Percentiles rank a stretch among this genome's conserved stretches.
Evolutionary conservation across 2,888 invertebrate species (phyloP).

Genomic region (Caenorhabditis becei): DNA sequence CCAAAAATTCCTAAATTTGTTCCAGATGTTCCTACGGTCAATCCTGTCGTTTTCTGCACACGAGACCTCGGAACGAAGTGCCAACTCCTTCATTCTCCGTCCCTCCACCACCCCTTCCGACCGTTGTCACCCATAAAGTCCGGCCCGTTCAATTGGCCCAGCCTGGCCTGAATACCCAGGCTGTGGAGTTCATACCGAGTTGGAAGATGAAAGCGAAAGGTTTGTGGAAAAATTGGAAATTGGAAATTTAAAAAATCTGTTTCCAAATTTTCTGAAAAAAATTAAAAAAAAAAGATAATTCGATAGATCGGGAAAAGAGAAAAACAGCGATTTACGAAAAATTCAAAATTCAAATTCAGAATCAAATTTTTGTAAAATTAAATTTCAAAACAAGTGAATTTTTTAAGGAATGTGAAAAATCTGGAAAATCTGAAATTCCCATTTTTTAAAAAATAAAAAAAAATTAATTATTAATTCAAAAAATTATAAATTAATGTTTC

Average conservation of each 20-base stretch:
- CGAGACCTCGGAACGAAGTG: slow-evolving; percentile 10
- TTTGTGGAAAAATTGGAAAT: not conserved
- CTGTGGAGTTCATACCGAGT: slow-evolving; percentile 67
- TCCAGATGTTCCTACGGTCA: slow-evolving; percentile 69
- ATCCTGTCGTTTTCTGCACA: slow-evolving; percentile 67
- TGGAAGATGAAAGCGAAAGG: slow-evolving; percentile 60
- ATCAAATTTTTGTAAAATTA: not conserved
- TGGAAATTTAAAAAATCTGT: too few relatives aligned
- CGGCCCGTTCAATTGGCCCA: slow-evolving; percentile 32
- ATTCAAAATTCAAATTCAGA: not conserved
- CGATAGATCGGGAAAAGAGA: too few relatives aligned
- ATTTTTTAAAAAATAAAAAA: too few relatives aligned
- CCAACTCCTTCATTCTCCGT: slow-evolving; percentile 13
- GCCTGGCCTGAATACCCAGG: slow-evolving; percentile 59
- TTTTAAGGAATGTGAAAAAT: too few relatives aligned
- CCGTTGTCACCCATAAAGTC: not conserved
- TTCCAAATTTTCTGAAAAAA: too few relatives aligned
- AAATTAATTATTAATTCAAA: too few relatives aligned
- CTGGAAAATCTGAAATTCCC: too few relatives aligned
- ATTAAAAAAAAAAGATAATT: too few relatives aligned
- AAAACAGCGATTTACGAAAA: too few relatives aligned
- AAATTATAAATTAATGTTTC: too few relatives aligned
- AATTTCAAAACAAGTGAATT: too few relatives aligned
- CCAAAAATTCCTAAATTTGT: slow-evolving; percentile 8
- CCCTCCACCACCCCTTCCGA: not conserved